Percentiles rank a stretch among this genome's conserved stretches.
These are phyloP conservation scores for Pedicia rivosa DNA, from an alignment of 2,888 invertebrate genomes.

Conservation along the genomic window DNA sequence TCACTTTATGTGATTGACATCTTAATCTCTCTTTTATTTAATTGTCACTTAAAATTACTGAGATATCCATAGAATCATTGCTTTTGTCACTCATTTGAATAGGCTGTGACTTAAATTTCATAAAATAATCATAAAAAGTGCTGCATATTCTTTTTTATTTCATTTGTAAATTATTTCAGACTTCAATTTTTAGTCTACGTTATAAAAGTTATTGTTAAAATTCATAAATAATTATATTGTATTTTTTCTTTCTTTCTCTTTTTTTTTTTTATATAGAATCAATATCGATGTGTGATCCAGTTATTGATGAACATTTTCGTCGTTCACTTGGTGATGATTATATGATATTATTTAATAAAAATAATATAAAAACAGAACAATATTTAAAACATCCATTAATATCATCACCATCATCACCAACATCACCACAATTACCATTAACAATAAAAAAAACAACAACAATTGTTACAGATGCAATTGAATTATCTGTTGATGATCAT, in stretches of 20 bases:
- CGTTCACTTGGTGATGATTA: constrained; percentile 77
- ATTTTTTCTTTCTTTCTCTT: not conserved
- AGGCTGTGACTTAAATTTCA: too few relatives aligned
- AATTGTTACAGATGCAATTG: constrained; percentile 26
- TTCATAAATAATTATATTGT: not conserved
- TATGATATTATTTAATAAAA: constrained; percentile 43
- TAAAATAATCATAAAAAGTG: too few relatives aligned
- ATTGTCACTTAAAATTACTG: too few relatives aligned
- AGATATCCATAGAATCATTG: too few relatives aligned
- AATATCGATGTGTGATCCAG: constrained; percentile 70
- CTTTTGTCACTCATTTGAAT: too few relatives aligned
- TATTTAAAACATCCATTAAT: not conserved
- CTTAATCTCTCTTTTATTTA: too few relatives aligned
- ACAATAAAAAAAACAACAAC: constrained; percentile 14
- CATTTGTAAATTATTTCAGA: too few relatives aligned
- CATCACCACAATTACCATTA: constrained; percentile 8
- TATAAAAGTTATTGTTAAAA: too few relatives aligned
- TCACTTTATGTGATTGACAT: too few relatives aligned
- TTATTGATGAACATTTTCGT: constrained; percentile 90
- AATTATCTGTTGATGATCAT: constrained; percentile 71
- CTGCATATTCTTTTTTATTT: too few relatives aligned
- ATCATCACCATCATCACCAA: not conserved
- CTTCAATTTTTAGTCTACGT: too few relatives aligned
- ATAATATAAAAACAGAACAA: not conserved
- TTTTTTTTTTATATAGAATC: constrained; percentile 34